Evolutionary conservation across 2,113 vertebrate species (phyloP).

Genomic region (Megaptera novaeangliae): DNA sequence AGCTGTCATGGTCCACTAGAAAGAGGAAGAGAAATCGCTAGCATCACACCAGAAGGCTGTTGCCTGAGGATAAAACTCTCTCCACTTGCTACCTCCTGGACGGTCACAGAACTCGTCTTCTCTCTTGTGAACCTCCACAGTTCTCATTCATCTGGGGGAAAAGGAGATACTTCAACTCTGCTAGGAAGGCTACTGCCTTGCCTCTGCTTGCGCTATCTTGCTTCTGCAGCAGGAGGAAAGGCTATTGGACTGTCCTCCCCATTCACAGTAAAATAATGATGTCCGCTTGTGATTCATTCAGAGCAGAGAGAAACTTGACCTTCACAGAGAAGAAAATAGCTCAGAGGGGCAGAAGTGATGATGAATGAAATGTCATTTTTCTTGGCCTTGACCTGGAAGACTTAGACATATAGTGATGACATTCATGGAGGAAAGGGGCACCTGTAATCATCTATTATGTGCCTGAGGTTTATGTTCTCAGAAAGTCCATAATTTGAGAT

Average conservation of each 20-base stretch:
- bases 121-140: not conserved
- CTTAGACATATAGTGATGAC: not conserved
- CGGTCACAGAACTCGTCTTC: not conserved
- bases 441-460: not conserved
- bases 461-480: not conserved
- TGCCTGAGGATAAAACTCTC: not conserved
- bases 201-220: not conserved
- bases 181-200: not conserved
- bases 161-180: not conserved
- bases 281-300: slow-evolving; percentile 7
- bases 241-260: not conserved
- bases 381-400: not conserved
- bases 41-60: not conserved
- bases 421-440: not conserved
- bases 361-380: not conserved
- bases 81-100: not conserved
- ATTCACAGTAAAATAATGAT: not conserved
- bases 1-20: not conserved
- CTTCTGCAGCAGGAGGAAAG: slow-evolving; percentile 15
- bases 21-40: not conserved
- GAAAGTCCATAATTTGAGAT: not conserved
- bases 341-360: not conserved
- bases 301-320: not conserved
- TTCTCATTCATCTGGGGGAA: not conserved
- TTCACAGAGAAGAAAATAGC: not conserved